These are phyloP conservation scores for Sepiola atlantica DNA, from an alignment of 2,888 invertebrate species.

Conservation along the genomic window DNA sequence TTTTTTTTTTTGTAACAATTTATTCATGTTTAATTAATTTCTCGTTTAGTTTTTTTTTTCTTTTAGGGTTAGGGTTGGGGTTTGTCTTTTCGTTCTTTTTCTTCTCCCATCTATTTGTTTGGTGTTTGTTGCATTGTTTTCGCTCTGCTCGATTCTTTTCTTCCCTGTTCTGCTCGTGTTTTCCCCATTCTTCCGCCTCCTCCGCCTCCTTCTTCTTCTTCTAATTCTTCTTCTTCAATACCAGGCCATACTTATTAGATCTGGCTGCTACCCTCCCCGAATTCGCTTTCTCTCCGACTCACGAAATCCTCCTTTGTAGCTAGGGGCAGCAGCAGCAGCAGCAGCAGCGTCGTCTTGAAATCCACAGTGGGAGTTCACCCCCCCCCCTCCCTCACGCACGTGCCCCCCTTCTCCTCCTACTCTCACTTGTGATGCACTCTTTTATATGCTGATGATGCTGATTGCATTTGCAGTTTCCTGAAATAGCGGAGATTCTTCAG, in stretches of 20 bases:
- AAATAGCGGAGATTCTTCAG: conserved; percentile 19
- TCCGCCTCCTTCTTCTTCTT: too few relatives aligned
- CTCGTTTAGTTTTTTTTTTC: too few relatives aligned
- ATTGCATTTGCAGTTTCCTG: not conserved
- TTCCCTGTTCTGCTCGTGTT: not conserved
- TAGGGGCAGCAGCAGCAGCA: not conserved
- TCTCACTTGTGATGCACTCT: not conserved
- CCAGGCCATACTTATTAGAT: not conserved
- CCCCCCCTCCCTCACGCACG: not conserved
- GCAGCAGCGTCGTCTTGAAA: too few relatives aligned
- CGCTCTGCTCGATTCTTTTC: not conserved
- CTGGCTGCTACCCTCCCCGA: not conserved
- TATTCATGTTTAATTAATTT: too few relatives aligned
- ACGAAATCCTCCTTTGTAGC: not conserved
- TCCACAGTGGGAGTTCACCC: not conserved
- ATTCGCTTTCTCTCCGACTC: not conserved
- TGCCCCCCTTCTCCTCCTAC: not conserved
- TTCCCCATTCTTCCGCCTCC: not conserved
- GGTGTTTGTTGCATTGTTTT: not conserved
- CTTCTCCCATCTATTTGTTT: not conserved
- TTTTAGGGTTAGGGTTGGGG: too few relatives aligned
- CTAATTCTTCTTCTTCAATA: too few relatives aligned
- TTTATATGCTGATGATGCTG: not conserved
- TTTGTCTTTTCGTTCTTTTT: not conserved
- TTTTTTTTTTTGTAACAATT: too few relatives aligned